Evolutionary conservation across 2,797 vertebrate species (phyloP).

Genomic region (Alauda arvensis): DNA sequence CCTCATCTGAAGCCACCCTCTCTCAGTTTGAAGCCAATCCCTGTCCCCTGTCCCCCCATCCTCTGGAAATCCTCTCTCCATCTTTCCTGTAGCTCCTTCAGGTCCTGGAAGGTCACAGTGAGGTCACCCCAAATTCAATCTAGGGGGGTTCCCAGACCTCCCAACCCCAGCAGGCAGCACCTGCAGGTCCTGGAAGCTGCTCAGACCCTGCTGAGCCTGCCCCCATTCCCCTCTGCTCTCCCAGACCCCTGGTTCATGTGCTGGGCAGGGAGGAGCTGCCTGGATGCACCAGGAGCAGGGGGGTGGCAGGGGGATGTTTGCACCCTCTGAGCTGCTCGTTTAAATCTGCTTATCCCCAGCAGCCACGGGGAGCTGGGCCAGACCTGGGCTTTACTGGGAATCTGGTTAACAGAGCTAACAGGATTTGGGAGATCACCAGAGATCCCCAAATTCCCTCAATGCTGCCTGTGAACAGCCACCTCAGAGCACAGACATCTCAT

Average conservation of each 20-base stretch:
- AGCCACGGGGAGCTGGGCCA: not conserved
- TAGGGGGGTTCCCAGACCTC: not conserved
- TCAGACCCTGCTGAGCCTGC: not conserved
- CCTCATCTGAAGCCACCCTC: not conserved
- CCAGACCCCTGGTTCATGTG: not conserved
- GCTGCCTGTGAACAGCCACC: not conserved
- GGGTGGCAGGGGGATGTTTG: not conserved
- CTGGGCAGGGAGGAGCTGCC: not conserved
- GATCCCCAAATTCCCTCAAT: conserved; percentile 24
- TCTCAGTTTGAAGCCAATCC: not conserved
- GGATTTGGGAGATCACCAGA: conserved; percentile 53
- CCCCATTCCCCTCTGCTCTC: not conserved
- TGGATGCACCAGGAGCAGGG: not conserved
- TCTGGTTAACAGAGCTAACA: conserved; percentile 49
- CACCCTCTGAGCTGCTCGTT: not conserved
- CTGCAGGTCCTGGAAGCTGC: not conserved
- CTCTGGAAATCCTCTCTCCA: not conserved
- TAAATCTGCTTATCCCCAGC: conserved; percentile 55
- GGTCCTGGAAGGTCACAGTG: not conserved
- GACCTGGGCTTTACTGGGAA: conserved; percentile 3
- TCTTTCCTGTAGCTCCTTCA: not conserved
- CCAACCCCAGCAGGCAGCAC: not conserved
- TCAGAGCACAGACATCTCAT: not conserved
- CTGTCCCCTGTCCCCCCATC: not conserved
- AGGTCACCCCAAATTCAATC: not conserved